Evolutionary conservation across 2,113 vertebrate genomes (phyloP), one percentile per base, ranked within the genome.

Genomic region (Philantomba maxwellii): DNA sequence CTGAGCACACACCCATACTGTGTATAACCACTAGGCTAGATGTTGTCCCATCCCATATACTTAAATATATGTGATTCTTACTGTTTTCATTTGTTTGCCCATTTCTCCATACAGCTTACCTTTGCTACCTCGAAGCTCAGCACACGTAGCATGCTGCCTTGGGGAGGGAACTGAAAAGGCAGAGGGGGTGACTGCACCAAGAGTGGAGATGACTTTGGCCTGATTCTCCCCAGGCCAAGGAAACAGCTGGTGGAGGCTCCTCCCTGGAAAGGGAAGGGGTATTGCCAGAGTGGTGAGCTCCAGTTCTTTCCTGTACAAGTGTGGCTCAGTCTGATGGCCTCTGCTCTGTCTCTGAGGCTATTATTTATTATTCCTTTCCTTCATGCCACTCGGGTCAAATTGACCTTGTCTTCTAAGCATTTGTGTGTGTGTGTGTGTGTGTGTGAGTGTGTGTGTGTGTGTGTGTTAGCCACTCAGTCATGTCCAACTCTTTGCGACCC

Each of bases 101-200:
- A 39, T 93, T 73, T 64, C 33, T 60, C 83, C 17, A 28, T 45
- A 30, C 7, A 87, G 26, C 7, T 77, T 73, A n/a, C 30, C 58
- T 64, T 93, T 58, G n/a, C 45, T 85, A 2, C 82, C 53, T 87
- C 36, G 62, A 91, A 55, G 13, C 39, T 91, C 80, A 60, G 51
- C 28, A n/a, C 17, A 26, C 9, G 2, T 8, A 14, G 13, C 25
- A 3, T n/a, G 8, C 14, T 51, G 7, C n/a, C 2, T 23, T 11
- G 47, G 14, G 62, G 6, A 66, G 16, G 21, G 11, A 36, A 17
- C 30, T 49, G 16, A 14, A 43, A 85, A 23, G 81, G 36, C 28
- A 88, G 58, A 64, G 36, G 47, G 60, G 7, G 49, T 51, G 28
- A 36, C 17, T 26, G 7, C 12, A 55, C 25, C 21, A 60, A 70